Percentiles rank a stretch among this genome's conserved stretches.
These are phyloP conservation scores for Columba guinea DNA, from an alignment of 2,797 vertebrate genomes.

Conservation along the genomic window DNA sequence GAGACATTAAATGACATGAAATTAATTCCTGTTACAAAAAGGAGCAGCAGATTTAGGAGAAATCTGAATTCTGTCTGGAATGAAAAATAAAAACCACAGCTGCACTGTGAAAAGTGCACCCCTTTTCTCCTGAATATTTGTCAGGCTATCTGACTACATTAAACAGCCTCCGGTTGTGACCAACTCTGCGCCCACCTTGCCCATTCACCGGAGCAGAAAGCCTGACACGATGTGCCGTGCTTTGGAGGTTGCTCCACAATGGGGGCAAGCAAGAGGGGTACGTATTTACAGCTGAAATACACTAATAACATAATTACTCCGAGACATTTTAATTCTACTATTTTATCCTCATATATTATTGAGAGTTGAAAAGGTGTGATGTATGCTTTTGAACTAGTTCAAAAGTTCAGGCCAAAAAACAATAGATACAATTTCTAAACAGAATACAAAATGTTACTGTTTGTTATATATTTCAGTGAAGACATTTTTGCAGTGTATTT, in stretches of 20 bases:
- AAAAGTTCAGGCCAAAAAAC: background rate
- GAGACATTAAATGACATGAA: background rate
- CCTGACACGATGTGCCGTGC: background rate
- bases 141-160: background rate
- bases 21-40: background rate
- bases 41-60: background rate
- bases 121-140: background rate
- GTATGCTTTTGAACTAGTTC: background rate
- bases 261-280: background rate
- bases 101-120: background rate
- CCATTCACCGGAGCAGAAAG: background rate
- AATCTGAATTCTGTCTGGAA: background rate
- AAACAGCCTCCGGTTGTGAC: background rate
- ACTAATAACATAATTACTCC: background rate
- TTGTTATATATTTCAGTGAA: background rate
- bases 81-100: background rate
- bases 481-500: background rate
- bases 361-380: background rate
- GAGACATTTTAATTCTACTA: background rate
- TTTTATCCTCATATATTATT: background rate
- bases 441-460: background rate
- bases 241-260: background rate
- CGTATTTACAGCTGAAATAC: background rate
- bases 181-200: background rate
- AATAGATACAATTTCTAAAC: background rate